Evolutionary conservation across 1,140 invertebrate species (phyloP).

Genomic region (Phenacoccus solenopsis): DNA sequence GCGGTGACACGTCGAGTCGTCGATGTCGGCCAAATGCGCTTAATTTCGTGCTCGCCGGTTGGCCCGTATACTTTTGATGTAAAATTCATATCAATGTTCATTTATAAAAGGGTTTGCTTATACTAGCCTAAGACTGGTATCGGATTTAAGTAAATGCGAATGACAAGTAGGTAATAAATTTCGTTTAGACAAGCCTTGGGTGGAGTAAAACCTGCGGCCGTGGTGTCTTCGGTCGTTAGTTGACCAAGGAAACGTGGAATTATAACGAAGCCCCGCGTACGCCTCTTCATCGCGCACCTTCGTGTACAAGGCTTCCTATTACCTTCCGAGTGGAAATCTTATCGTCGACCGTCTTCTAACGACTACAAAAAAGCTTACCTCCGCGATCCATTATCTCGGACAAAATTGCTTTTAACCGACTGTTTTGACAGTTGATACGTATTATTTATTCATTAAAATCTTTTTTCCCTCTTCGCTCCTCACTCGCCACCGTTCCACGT

Average conservation of each 20-base stretch:
- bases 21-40: neutral
- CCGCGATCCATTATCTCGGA: neutral
- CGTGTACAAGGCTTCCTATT: too few species aligned
- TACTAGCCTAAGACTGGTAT: neutral
- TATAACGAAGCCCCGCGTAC: neutral
- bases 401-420: neutral
- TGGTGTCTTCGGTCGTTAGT: neutral
- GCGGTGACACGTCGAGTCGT: too few species aligned
- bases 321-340: neutral
- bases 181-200: neutral
- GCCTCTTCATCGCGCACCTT: neutral
- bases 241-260: conserved; percentile 1
- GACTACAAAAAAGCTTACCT: neutral
- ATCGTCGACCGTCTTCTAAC: too few species aligned
- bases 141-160: neutral
- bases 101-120: neutral
- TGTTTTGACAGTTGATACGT: conserved; percentile 1
- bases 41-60: neutral
- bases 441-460: neutral
- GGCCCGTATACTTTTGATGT: neutral
- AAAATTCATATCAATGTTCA: neutral
- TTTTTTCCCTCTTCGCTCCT: neutral
- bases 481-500: too few species aligned
- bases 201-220: neutral
- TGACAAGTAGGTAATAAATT: neutral